Evolutionary conservation across 1,140 invertebrate genomes (phyloP).

Genomic region (Sminthurides bifidus): DNA sequence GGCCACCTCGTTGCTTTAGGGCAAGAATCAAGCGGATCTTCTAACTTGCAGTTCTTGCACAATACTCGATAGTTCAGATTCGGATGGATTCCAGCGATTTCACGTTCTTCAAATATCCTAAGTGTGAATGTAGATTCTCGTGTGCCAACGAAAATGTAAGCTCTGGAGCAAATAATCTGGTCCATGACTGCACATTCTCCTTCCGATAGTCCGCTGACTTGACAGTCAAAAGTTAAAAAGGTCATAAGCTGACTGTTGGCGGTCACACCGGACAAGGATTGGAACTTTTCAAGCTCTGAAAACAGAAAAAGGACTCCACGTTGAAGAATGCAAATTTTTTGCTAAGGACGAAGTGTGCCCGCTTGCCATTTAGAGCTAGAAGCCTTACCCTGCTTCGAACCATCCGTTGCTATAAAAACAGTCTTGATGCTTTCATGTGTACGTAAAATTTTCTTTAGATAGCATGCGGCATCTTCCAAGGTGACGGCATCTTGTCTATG

Average conservation of each 20-base stretch:
- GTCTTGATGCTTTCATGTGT: conserved; percentile 41
- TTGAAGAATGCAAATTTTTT: no score
- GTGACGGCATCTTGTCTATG: conserved; percentile 59
- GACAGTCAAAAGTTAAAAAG: not conserved
- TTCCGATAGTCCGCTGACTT: conserved; percentile 41
- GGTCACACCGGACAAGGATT: not conserved
- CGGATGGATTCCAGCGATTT: conserved; percentile 74
- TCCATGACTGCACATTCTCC: conserved; percentile 89
- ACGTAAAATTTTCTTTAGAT: conserved; percentile 47
- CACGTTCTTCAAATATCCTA: conserved; percentile 91
- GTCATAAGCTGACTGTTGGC: no score
- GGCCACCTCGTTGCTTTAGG: conserved; percentile 14
- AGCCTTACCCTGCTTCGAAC: conserved; percentile 39
- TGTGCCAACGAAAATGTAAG: conserved; percentile 79
- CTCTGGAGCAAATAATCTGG: conserved; percentile 86
- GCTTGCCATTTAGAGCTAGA: no score
- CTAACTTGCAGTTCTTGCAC: conserved; percentile 44
- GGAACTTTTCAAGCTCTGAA: not conserved
- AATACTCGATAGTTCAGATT: conserved; percentile 79
- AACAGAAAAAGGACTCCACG: not conserved
- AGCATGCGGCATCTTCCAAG: conserved; percentile 54
- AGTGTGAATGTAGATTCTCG: conserved; percentile 91
- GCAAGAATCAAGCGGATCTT: conserved; percentile 3
- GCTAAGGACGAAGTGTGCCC: no score
- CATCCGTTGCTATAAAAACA: conserved; percentile 77